These are phyloP conservation scores for Acromyrmex heyeri DNA, from an alignment of 1,140 invertebrate genomes.

Conservation along the genomic window DNA sequence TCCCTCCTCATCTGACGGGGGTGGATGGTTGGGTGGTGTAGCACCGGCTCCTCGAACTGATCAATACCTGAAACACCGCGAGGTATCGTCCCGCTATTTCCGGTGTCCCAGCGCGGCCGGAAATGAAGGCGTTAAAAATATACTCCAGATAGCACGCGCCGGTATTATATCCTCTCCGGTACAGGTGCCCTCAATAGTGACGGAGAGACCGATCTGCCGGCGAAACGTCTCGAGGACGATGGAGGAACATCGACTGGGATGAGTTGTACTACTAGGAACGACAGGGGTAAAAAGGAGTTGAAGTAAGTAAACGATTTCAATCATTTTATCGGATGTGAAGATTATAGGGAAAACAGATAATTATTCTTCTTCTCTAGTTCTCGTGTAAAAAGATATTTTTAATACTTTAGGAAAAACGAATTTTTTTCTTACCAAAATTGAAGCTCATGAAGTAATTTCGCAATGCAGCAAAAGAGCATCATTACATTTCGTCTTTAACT, in stretches of 20 bases:
- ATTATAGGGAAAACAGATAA: neutral
- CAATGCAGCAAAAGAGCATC: neutral
- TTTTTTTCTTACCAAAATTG: neutral
- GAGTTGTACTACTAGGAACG: neutral
- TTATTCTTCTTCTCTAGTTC: neutral
- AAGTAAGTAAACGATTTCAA: neutral
- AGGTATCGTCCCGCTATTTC: constrained; percentile 86
- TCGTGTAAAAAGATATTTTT: neutral
- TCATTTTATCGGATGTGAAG: neutral
- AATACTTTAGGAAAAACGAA: neutral
- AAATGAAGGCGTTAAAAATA: constrained; percentile 86
- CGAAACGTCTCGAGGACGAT: constrained; percentile 34
- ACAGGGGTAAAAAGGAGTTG: neutral
- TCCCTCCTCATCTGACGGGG: constrained; percentile 38
- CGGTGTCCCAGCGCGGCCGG: constrained; percentile 83
- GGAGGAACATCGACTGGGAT: neutral
- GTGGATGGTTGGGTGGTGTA: constrained; percentile 67
- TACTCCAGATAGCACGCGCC: constrained; percentile 71
- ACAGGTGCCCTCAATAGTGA: constrained; percentile 67
- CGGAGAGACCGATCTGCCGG: constrained; percentile 30
- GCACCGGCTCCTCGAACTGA: constrained; percentile 83
- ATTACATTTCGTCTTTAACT: neutral
- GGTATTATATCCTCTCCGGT: constrained; percentile 72
- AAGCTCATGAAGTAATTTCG: neutral
- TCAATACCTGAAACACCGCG: constrained; percentile 87